Percentiles rank a stretch among this genome's conserved stretches.
These are phyloP conservation scores for Ostrea denselamellosa DNA, from an alignment of 1,140 invertebrate species.

Conservation along the genomic window DNA sequence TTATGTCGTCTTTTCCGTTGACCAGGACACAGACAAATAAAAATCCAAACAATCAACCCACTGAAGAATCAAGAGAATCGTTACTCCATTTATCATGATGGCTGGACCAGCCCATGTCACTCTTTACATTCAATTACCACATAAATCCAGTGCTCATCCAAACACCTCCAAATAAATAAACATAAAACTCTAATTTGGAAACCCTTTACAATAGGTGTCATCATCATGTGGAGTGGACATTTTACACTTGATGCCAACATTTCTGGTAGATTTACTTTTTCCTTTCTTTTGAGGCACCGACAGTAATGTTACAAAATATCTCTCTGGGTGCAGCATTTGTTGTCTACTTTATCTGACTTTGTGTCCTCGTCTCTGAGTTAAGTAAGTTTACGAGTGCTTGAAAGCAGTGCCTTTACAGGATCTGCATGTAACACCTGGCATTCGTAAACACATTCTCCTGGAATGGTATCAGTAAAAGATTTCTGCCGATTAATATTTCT, in stretches of 20 bases:
- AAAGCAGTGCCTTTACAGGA: neutral
- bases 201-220: neutral
- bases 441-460: neutral
- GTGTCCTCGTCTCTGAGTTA: neutral
- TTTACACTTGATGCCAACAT: neutral
- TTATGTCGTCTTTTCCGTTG: neutral
- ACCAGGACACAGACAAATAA: conserved; percentile 22
- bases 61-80: conserved; percentile 9
- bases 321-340: neutral
- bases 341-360: neutral
- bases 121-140: neutral
- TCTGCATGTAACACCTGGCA: neutral
- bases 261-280: conserved; percentile 6
- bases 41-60: conserved; percentile 10
- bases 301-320: conserved; percentile 13
- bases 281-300: neutral
- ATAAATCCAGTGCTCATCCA: neutral
- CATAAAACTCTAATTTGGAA: conserved; percentile 30
- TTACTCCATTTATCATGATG: conserved; percentile 31
- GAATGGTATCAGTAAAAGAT: too few species aligned
- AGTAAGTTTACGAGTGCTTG: conserved; percentile 14
- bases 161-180: conserved; percentile 25
- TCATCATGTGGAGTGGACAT: neutral
- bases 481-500: too few species aligned
- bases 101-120: neutral